phyloP scores from a whole-genome alignment of 2,797 vertebrate species.

The Argya squamiceps region DNA sequence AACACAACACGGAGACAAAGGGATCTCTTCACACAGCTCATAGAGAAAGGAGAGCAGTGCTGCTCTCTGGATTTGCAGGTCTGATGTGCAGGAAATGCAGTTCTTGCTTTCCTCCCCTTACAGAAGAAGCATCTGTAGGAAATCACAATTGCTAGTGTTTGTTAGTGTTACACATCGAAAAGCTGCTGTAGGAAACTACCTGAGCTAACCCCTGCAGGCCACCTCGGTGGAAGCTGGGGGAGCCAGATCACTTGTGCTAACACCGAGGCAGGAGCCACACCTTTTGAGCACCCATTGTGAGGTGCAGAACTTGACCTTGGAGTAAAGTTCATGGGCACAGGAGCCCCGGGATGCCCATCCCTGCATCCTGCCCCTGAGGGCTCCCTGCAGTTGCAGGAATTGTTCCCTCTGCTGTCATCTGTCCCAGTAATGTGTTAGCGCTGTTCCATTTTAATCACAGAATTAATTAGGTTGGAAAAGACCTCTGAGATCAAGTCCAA shows the following conservation, averaged over 20 bases:
- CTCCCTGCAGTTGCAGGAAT: neutral
- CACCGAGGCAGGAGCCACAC: accelerated
- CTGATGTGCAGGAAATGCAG: neutral
- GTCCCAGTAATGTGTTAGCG: accelerated
- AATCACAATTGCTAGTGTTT: neutral
- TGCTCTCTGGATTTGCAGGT: neutral
- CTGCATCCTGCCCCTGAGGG: neutral
- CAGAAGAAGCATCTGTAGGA: neutral
- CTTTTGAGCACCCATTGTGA: accelerated
- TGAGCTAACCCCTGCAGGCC: accelerated
- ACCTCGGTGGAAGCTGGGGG: accelerated
- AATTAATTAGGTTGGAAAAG: neutral
- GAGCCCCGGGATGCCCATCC: accelerated
- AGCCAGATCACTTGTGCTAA: accelerated
- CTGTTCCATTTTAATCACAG: neutral
- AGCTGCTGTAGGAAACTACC: neutral
- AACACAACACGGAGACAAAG: accelerated
- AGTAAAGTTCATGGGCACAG: neutral
- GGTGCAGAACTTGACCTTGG: neutral
- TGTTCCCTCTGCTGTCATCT: neutral
- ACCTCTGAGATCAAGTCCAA: neutral
- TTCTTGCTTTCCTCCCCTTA: neutral
- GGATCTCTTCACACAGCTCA: neutral
- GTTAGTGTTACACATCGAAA: accelerated
- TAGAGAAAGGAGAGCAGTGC: neutral